Evolutionary conservation across 1,140 invertebrate genomes (phyloP), one percentile per base, ranked within the genome.

Genomic region (Andricus grossulariae): DNA sequence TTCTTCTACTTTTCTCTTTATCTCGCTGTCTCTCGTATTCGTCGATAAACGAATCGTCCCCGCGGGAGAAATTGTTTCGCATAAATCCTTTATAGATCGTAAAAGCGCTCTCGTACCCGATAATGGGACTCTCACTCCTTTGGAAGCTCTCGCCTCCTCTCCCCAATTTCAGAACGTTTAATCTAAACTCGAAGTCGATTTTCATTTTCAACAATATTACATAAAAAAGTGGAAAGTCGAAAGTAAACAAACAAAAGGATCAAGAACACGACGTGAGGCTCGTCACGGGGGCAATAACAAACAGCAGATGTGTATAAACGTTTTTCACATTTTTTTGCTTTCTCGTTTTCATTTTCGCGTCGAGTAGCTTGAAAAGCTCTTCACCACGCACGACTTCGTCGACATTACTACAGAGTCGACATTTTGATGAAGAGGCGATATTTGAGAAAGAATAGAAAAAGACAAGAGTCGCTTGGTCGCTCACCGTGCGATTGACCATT

Each of bases 61-160:
- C 74, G 50, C 57, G 82, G 74, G 72, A 78, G 75, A 87, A 87
- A 89, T 88, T 88, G 87, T 89, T 87, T 82, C 85, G 80, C 84
- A 81, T 87, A 88, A 89, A 89, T 89, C 79, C 77, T 88, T 86
- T 85, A 89, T 89, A 83, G 80, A 84, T 83, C 85, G 79, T 86
- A 87, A 88, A 88, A 86, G 79, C 72, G 54, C 60, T 77, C 82
- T 77, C 55, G 52, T 55, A 57, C 50, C 52, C 25, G 32, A 16
- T 55, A 51, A 74, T 39, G 72, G 57, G 21, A 16, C 50, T 74
- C 50, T 50, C 39, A 39, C 73, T 60, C 18, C 73, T 51, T 73
- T 57, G 51, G 51, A 32, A 55, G 19, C 15, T 32, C 54, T 16
- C 54, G 12, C 54, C 32, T 19, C 4, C 15, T 49, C 16, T 16